Base-by-base conservation (phyloP, 2,113 vertebrate species). In the Prinia subflava region DNA sequence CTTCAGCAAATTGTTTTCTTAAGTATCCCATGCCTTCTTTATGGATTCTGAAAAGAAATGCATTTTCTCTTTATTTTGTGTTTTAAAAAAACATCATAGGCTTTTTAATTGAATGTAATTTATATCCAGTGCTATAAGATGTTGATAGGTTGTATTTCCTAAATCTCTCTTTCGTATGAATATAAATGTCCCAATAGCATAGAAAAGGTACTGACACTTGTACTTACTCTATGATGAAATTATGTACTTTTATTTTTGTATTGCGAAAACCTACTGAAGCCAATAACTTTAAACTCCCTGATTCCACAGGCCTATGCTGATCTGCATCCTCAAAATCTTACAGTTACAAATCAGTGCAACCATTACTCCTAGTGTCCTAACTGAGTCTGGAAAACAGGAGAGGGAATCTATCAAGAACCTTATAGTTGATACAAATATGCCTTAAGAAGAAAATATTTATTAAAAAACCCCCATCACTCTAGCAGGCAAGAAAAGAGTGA, bases 1-100 rank as follows among this genome's bases (percentile, higher is more conserved):
- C 93, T 96, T 97, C 95, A 95, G 95, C 79, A 98, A 98, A 98
- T 95, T 97, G 97, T 96, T 97, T 97, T 96, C 92, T 96, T 97
- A 95, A 81, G 84, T 62, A 96, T 90, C 69, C 37, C 20, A 90
- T 77, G 73, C 52, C 92, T 89, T 92, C 81, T 83, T 91, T 90
- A 82, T 73, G 28, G 90, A 31, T 67, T 88, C 37, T 71, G 59
- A 44, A 90, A 95, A 94, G 23, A 97, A 95, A 44, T 85, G 22
- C 27, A 74, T 91, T 95, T 92, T 80, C 30, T 69, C 14, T 71
- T 53, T 42, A 25, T 65, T 62, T 39, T 60, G 65, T 71, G 10
- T n/a, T 47, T 88, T 50, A 2, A 30, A 28, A 42, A 24, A 77
- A 55, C 14, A 75, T 9, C 4, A 68, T 6, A 59, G 91, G 4